Conservation (phyloP, 2,113 vertebrate species). For the Mirounga angustirostris region DNA sequence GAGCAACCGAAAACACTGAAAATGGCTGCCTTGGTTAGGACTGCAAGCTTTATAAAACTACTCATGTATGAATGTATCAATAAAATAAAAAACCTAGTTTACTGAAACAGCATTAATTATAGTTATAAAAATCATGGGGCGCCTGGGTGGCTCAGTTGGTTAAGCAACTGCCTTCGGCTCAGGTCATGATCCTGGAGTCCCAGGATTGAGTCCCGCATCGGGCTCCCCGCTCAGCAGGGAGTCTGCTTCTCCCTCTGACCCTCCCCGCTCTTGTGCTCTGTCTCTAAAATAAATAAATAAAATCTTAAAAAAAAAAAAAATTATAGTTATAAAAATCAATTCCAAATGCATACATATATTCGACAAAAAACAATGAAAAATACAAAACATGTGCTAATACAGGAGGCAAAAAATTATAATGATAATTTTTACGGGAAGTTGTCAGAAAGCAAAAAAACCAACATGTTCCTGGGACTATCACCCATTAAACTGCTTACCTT, state of each 20-base stretch:
- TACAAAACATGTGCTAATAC: background rate
- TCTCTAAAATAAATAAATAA: too few relatives aligned
- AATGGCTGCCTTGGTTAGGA: background rate
- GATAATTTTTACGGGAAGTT: background rate
- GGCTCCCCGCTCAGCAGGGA: too few relatives aligned
- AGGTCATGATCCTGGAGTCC: too few relatives aligned
- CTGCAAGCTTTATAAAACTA: background rate
- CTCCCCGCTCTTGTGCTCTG: too few relatives aligned
- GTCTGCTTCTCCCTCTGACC: too few relatives aligned
- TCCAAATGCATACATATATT: background rate
- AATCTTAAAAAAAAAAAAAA: background rate
- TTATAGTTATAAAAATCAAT: background rate
- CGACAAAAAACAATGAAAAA: background rate
- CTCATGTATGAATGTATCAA: background rate
- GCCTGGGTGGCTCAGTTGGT: too few relatives aligned
- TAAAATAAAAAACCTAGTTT: background rate
- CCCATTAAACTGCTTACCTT: slow-evolving; percentile 84
- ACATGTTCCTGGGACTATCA: background rate
- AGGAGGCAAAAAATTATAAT: background rate
- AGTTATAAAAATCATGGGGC: background rate
- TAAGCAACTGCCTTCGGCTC: too few relatives aligned
- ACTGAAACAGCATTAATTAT: background rate
- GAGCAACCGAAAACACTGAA: background rate
- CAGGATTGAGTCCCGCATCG: too few relatives aligned
- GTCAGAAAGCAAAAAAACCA: background rate